Percentiles rank a stretch among this genome's conserved stretches.
These are phyloP conservation scores for Ibycter americanus DNA, from an alignment of 2,797 vertebrate genomes.

Conservation along the genomic window DNA sequence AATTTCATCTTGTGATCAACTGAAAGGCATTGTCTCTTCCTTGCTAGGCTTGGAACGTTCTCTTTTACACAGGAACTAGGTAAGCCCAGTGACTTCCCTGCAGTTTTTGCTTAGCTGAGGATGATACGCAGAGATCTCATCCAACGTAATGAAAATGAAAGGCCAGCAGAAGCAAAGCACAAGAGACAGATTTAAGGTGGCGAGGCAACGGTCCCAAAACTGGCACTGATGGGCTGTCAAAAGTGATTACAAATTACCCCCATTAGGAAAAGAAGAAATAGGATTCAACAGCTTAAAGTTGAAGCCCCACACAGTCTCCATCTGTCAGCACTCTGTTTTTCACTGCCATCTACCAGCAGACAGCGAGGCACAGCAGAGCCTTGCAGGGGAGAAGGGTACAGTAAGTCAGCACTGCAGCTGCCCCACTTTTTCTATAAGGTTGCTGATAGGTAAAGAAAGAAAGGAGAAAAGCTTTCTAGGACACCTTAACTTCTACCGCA, in stretches of 20 bases:
- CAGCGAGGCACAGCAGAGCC: not conserved
- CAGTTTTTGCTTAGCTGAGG: not conserved
- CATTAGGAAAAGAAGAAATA: not conserved
- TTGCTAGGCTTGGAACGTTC: not conserved
- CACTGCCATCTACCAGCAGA: not conserved
- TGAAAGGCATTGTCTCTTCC: not conserved
- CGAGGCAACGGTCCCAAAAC: rapidly evolving
- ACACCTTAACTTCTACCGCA: not conserved
- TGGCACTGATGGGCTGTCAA: not conserved
- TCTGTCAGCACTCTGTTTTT: not conserved
- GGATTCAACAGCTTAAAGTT: not conserved
- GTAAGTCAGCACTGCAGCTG: not conserved
- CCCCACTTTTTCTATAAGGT: not conserved
- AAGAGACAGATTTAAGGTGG: not conserved
- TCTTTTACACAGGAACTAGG: not conserved
- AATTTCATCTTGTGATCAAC: not conserved
- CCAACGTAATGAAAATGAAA: not conserved
- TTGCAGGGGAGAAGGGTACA: not conserved
- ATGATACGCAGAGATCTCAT: rapidly evolving
- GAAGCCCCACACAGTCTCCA: not conserved
- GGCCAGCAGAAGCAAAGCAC: not conserved
- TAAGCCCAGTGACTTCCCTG: not conserved
- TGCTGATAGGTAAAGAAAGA: not conserved
- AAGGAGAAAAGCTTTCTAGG: not conserved
- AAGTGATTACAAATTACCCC: not conserved